These are phyloP conservation scores for Crotalus helleri DNA, from an alignment of 2,113 vertebrate genomes.

Conservation along the genomic window DNA sequence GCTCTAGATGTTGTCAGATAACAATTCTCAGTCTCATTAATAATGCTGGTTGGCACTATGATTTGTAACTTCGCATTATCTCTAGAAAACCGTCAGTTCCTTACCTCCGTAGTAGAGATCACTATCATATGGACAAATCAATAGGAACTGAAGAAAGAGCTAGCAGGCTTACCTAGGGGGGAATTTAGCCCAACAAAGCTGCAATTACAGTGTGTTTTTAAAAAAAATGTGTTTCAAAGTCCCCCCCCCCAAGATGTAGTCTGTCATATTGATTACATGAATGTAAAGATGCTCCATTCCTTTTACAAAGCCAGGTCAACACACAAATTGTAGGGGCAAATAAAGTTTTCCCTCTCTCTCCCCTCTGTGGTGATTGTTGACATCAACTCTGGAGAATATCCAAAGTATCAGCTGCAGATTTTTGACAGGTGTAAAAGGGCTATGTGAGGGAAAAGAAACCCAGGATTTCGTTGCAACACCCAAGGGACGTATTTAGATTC, in stretches of 20 bases:
- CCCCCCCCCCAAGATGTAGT: not conserved
- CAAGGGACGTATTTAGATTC: not conserved
- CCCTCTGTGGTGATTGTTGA: not conserved
- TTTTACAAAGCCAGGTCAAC: not conserved
- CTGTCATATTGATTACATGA: not conserved
- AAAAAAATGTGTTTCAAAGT: not conserved
- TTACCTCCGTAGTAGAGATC: not conserved
- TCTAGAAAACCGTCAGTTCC: not conserved
- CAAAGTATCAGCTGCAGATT: not conserved
- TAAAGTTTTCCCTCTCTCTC: not conserved
- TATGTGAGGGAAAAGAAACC: not conserved
- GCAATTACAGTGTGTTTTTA: not conserved
- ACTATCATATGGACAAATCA: not conserved
- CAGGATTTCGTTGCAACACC: not conserved
- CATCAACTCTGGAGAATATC: not conserved
- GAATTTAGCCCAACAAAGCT: not conserved
- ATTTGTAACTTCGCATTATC: not conserved
- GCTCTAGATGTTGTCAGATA: not conserved
- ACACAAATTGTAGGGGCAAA: not conserved
- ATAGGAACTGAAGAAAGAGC: not conserved
- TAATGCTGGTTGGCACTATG: not conserved
- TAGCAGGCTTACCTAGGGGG: not conserved
- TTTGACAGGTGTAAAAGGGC: not conserved
- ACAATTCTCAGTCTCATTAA: not conserved
- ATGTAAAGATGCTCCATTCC: too few relatives aligned